Percentiles rank a stretch among this genome's conserved stretches.
These are phyloP conservation scores for Sphinx pinastri DNA, from an alignment of 2,888 invertebrate species.

Conservation along the genomic window DNA sequence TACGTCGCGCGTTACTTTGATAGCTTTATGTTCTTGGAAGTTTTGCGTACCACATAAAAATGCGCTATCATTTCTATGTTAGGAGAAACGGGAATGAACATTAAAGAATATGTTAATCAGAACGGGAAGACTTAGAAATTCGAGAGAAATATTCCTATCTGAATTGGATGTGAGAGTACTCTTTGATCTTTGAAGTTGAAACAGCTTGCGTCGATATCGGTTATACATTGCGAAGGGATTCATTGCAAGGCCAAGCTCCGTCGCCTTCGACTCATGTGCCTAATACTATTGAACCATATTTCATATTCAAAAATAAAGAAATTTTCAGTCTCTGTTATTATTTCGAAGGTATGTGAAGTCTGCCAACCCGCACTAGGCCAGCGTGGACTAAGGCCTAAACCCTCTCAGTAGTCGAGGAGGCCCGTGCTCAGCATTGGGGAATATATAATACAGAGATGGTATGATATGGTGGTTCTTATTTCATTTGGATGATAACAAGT, in stretches of 20 bases:
- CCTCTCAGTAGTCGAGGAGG: no score
- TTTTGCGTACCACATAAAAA: conserved; percentile 42
- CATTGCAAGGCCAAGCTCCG: background rate
- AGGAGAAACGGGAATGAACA: conserved; percentile 33
- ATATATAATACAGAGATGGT: no score
- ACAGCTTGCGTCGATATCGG: background rate
- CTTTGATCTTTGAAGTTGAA: background rate
- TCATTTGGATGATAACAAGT: no score
- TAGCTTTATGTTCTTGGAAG: conserved; percentile 39
- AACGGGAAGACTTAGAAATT: conserved; percentile 18
- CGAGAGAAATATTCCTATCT: background rate
- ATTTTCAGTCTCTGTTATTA: no score
- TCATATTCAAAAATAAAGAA: no score
- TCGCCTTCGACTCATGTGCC: background rate
- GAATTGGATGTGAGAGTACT: background rate
- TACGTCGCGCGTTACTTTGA: conserved; percentile 67
- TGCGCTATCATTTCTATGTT: conserved; percentile 35
- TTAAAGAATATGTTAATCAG: conserved; percentile 27
- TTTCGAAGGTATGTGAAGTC: no score
- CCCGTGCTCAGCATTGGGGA: no score
- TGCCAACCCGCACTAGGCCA: no score
- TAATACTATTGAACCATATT: no score
- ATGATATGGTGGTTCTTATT: no score
- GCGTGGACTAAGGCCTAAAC: no score
- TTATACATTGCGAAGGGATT: background rate